Base-by-base conservation (phyloP, 2,888 invertebrate species). In the Urechis unicinctus region DNA sequence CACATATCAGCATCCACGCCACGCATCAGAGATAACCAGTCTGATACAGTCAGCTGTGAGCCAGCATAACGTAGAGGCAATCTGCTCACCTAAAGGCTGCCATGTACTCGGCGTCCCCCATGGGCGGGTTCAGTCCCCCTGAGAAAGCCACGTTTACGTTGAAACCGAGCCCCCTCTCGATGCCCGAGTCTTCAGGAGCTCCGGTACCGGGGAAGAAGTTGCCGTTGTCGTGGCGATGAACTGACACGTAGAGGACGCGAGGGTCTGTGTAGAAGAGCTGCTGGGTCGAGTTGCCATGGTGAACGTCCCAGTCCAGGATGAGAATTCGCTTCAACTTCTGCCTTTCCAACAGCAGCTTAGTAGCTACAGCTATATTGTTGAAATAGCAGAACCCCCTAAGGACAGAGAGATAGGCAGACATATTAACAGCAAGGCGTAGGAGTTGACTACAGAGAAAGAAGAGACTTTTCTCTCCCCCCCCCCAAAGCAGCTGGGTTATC, bases 181-280 rank as follows among this genome's bases (percentile, higher is more conserved):
- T 84, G 58, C 96, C 96, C 79, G 91, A 90, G 85, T 86, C 97
- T 53, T 85, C 86, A 44, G 91, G 90, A 49, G 91, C 91, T 57
- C 98, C 98, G 2, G 98, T 98, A 62, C 97, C 98, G n/a, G 97
- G 97, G 83, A 97, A 97, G 82, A 97, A 97, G 81, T 96, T 96
- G 31, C 97, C 98, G 78, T 95, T 93, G 83, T 98, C 98, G 83
- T 98, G 97, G 68, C 98, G 88, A 83, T 98, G 98, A 75, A 98
- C 86, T 67, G 95, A 95, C 72, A 98, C 84, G 82, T 97, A 98
- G 68, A 98, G 84, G 67, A 97, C 90, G 73, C 88, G 85, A 50
- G 92, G 89, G 80, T 95, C 93, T 73, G 89, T 88, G 81, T 96
- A 97, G 83, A 97, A 96, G 78, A 93, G 91, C 80, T 96, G 92